phyloP scores from a whole-genome alignment of 1,140 invertebrate genomes.

The Sitobion miscanthi region DNA sequence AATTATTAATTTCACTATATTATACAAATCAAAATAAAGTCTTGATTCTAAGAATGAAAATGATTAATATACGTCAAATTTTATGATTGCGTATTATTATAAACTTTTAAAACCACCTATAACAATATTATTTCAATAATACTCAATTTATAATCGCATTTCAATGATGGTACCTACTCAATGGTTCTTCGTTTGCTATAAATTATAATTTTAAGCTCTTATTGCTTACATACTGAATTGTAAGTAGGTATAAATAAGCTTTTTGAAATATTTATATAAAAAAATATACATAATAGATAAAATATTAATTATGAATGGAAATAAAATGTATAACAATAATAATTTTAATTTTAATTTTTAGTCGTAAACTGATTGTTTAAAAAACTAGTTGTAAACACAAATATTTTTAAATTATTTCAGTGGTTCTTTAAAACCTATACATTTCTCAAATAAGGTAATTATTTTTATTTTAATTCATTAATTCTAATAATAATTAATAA shows the following conservation, averaged over 20 bases:
- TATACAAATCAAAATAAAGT: background rate
- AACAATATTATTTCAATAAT: background rate
- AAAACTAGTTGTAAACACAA: background rate
- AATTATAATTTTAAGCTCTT: background rate
- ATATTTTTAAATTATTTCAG: background rate
- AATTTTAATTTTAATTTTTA: background rate
- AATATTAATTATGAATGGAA: background rate
- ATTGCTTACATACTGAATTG: background rate
- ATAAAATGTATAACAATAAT: background rate
- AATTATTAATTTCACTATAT: background rate
- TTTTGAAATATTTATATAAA: background rate
- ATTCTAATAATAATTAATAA: background rate
- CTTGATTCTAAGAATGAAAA: background rate
- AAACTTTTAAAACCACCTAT: background rate
- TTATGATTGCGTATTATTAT: background rate
- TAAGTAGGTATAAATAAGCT: background rate
- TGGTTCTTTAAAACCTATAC: background rate
- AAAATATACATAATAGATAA: background rate
- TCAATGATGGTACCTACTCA: background rate
- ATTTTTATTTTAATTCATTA: background rate
- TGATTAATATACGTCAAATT: background rate
- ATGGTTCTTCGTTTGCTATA: background rate
- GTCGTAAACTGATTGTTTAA: background rate
- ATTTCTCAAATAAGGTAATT: background rate
- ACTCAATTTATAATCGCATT: background rate